These are phyloP conservation scores for Agrotis exclamationis DNA, from an alignment of 2,888 invertebrate species.

Conservation along the genomic window DNA sequence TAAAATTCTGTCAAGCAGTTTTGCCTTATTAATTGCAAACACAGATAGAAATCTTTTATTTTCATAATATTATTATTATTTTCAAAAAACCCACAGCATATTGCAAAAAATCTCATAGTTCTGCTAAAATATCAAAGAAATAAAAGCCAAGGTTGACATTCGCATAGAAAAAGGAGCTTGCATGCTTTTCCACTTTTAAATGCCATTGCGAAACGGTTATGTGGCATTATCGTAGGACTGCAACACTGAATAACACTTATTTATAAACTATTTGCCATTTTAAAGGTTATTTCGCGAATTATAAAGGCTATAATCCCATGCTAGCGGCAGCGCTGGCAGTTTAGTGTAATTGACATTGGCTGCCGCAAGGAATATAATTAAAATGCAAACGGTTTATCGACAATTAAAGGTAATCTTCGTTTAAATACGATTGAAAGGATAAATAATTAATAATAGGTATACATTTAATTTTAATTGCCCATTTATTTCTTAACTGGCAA, in stretches of 20 bases:
- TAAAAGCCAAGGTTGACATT: slow-evolving; percentile 37
- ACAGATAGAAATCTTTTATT: too few species aligned
- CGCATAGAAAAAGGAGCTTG: slow-evolving; percentile 22
- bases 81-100: too few species aligned
- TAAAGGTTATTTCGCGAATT: not conserved
- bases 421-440: slow-evolving; percentile 34
- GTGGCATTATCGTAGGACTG: slow-evolving; percentile 53
- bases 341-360: slow-evolving; percentile 44
- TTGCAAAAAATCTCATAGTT: slow-evolving; percentile 8
- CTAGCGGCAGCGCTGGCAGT: not conserved
- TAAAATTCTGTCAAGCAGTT: too few species aligned
- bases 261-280: slow-evolving; percentile 16
- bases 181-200: slow-evolving; percentile 52
- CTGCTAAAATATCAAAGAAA: slow-evolving; percentile 16
- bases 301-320: slow-evolving; percentile 37
- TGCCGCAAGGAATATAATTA: slow-evolving; percentile 42
- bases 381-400: slow-evolving; percentile 43
- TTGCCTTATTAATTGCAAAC: too few species aligned
- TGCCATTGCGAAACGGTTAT: slow-evolving; percentile 64
- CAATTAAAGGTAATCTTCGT: slow-evolving; percentile 52
- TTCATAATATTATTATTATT: too few species aligned
- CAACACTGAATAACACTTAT: slow-evolving; percentile 45
- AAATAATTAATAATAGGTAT: slow-evolving; percentile 32
- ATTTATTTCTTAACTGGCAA: slow-evolving; percentile 10
- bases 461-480: slow-evolving; percentile 28